These are phyloP conservation scores for Anthonomus grandis DNA, from an alignment of 1,140 invertebrate genomes.

Conservation along the genomic window DNA sequence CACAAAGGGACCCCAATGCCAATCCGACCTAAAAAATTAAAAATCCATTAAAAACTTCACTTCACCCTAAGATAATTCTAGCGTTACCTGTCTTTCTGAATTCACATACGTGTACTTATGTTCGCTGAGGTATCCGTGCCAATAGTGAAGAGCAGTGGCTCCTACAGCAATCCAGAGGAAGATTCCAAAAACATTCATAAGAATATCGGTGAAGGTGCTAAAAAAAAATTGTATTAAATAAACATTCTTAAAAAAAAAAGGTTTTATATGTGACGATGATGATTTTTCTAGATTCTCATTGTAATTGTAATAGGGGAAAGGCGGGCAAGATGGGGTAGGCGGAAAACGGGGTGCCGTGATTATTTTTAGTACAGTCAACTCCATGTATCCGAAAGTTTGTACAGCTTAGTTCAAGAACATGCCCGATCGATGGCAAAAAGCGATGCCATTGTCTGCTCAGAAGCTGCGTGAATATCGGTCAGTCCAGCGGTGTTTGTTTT, in stretches of 20 bases:
- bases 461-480: too few species aligned
- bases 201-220: slow-evolving; percentile 60
- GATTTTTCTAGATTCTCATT: too few species aligned
- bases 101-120: slow-evolving; percentile 65
- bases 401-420: too few species aligned
- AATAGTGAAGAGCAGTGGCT: slow-evolving; percentile 80
- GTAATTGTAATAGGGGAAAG: too few species aligned
- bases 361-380: too few species aligned
- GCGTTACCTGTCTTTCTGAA: slow-evolving; percentile 64
- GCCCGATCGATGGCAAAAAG: too few species aligned
- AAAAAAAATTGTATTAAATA: slow-evolving; percentile 23
- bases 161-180: slow-evolving; percentile 80
- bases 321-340: too few species aligned
- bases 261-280: not conserved
- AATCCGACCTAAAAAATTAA: slow-evolving; percentile 62
- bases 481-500: too few species aligned
- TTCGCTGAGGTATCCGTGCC: slow-evolving; percentile 76
- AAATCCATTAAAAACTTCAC: not conserved
- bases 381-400: too few species aligned
- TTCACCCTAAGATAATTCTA: not conserved
- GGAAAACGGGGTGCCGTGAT: too few species aligned
- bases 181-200: slow-evolving; percentile 82
- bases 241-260: not conserved
- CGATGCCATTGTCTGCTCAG: too few species aligned
- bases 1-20: slow-evolving; percentile 72